These are phyloP conservation scores for Rhinopomastus cyanomelas DNA, from an alignment of 2,113 vertebrate species.

Conservation along the genomic window DNA sequence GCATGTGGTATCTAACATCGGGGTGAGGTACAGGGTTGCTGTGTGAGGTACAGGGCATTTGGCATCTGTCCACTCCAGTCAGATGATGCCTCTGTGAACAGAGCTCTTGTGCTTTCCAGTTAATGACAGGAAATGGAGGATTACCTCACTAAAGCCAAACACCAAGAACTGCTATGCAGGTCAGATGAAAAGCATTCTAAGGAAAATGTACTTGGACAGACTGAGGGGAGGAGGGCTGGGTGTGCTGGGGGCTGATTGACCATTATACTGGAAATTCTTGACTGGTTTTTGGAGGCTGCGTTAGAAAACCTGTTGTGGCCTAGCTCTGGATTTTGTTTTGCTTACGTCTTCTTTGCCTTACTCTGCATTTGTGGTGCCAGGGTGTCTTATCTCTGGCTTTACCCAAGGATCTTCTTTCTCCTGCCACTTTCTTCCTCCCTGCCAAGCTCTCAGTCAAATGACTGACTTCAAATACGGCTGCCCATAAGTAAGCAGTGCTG, in stretches of 20 bases:
- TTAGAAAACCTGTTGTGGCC: neutral
- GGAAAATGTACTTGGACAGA: neutral
- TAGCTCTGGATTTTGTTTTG: slow-evolving; percentile 27
- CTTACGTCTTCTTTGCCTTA: neutral
- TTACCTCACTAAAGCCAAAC: slow-evolving; percentile 61
- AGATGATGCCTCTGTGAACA: neutral
- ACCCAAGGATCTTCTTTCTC: neutral
- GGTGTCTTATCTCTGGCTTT: neutral
- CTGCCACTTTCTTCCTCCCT: neutral
- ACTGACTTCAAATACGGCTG: slow-evolving; percentile 40
- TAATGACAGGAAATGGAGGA: slow-evolving; percentile 78
- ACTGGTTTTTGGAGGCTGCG: neutral
- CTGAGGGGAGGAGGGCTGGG: neutral
- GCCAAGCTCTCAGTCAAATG: neutral
- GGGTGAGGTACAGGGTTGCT: neutral
- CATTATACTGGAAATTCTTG: slow-evolving; percentile 1
- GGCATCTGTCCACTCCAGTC: neutral
- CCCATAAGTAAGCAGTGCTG: neutral
- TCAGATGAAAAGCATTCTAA: slow-evolving; percentile 30
- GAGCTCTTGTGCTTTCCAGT: neutral
- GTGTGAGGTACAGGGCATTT: slow-evolving; percentile 9
- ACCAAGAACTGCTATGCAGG: neutral
- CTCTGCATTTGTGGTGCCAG: neutral
- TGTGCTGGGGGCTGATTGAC: neutral
- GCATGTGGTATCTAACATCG: fast-evolving